phyloP scores from a whole-genome alignment of 2,797 vertebrate species.

The Choloepus didactylus region DNA sequence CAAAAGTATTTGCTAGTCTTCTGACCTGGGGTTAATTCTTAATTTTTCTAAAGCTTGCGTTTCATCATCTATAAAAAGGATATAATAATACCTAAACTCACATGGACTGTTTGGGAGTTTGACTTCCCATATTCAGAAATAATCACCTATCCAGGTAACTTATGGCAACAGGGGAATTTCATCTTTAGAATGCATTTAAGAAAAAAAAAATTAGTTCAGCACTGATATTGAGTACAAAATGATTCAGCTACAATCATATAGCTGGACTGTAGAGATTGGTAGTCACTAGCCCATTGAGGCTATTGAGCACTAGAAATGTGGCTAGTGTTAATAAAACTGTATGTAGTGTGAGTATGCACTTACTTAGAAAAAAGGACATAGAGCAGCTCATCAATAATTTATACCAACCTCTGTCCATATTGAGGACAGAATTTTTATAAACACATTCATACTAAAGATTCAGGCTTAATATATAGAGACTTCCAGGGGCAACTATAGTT shows the following conservation, averaged over 20 bases:
- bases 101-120: not conserved
- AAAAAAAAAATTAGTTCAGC: not conserved
- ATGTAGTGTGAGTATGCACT: too few species aligned
- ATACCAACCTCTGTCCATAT: too few species aligned
- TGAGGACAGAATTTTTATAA: not conserved
- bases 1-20: not conserved
- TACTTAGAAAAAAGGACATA: too few species aligned
- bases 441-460: not conserved
- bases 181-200: too few species aligned
- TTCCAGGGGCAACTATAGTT: not conserved
- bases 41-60: not conserved
- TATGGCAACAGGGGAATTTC: not conserved
- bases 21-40: not conserved
- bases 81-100: not conserved
- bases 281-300: too few species aligned
- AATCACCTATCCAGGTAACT: not conserved
- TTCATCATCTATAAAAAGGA: too few species aligned
- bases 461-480: not conserved
- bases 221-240: too few species aligned
- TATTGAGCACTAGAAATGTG: too few species aligned
- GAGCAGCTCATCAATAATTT: too few species aligned
- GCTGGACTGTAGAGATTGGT: too few species aligned
- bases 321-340: too few species aligned
- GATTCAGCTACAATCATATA: too few species aligned
- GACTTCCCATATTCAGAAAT: not conserved